Base-by-base conservation (phyloP, 2,113 vertebrate genomes). In the Hyperoodon ampullatus region DNA sequence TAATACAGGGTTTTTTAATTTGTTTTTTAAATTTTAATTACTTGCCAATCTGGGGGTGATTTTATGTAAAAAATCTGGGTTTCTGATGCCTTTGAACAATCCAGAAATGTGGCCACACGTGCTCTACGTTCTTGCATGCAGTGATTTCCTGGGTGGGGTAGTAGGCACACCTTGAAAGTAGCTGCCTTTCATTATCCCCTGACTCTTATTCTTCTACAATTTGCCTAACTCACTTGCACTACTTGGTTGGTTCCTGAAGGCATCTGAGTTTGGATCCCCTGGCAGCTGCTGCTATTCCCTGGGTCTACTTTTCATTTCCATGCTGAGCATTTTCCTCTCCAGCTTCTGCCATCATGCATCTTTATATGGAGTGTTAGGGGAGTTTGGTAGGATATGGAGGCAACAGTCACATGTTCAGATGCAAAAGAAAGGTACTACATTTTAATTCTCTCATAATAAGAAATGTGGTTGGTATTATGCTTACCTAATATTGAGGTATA, bases 401-500 rank as follows among this genome's bases (percentile, higher is more conserved):
- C 39, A 86, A 44, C 19, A 66, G 42, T 93, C 30, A 30, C 61
- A 18, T 47, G 84, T 85, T 77, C 71, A 88, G 80, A 77, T 60
- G 42, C 10, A 74, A 88, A n/a, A 28, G 70, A 87, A 93, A 12
- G 26, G 47, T 10, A 33, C 18, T 66, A 8, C 21, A 86, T 95
- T 87, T 92, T 94, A 78, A 5, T 92, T 82, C n/a, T 89, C 26
- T 70, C 8, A 30, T 72, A 78, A 63, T 86, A 28, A 94, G 72
- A 65, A 77, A 58, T 86, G 70, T 39, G 30, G 21, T 47, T 81
- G 33, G 71, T 84, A 70, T 10, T 50, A 39, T 81, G 19, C 35
- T 3, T 72, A 1, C 1, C 89, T 89, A 39, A n/a, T 50, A 30
- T 44, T 70, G 13, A 58, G 61, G 33, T 80, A 5, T 16, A 61